Evolutionary conservation across 2,888 invertebrate species (phyloP).

Genomic region (Pollenia amentaria): DNA sequence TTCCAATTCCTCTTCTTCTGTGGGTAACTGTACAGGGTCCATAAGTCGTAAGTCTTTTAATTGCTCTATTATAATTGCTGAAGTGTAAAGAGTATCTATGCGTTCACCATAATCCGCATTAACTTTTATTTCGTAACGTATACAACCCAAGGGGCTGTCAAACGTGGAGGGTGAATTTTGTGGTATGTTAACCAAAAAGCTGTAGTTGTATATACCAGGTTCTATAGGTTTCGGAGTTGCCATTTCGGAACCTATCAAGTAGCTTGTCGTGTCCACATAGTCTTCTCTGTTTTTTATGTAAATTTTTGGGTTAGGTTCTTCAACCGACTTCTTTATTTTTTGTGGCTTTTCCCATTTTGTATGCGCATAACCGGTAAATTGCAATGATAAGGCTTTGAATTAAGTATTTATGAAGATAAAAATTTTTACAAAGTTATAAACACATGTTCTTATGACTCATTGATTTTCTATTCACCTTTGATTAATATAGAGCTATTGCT

Average conservation of each 20-base stretch:
- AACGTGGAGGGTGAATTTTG: constrained; percentile 78
- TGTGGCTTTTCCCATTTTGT: constrained; percentile 78
- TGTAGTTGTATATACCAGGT: constrained; percentile 78
- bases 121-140: constrained; percentile 79
- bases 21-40: constrained; percentile 24
- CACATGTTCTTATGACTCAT: constrained; percentile 75
- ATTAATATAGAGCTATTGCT: constrained; percentile 77
- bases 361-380: constrained; percentile 80
- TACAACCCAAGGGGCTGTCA: constrained; percentile 78
- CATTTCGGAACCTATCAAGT: constrained; percentile 81
- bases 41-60: constrained; percentile 51
- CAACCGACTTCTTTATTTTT: constrained; percentile 65
- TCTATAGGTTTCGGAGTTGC: constrained; percentile 77
- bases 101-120: constrained; percentile 75
- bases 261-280: constrained; percentile 80
- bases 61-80: constrained; percentile 43
- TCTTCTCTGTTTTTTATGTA: constrained; percentile 78
- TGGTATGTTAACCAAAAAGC: constrained; percentile 79
- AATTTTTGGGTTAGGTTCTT: constrained; percentile 57
- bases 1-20: constrained; percentile 73
- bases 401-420: not conserved
- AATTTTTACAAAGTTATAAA: constrained; percentile 1
- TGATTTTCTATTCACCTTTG: constrained; percentile 77
- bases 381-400: constrained; percentile 77
- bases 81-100: constrained; percentile 6